These are phyloP conservation scores for Limnephilus rhombicus DNA, from an alignment of 2,888 invertebrate species.

Conservation along the genomic window DNA sequence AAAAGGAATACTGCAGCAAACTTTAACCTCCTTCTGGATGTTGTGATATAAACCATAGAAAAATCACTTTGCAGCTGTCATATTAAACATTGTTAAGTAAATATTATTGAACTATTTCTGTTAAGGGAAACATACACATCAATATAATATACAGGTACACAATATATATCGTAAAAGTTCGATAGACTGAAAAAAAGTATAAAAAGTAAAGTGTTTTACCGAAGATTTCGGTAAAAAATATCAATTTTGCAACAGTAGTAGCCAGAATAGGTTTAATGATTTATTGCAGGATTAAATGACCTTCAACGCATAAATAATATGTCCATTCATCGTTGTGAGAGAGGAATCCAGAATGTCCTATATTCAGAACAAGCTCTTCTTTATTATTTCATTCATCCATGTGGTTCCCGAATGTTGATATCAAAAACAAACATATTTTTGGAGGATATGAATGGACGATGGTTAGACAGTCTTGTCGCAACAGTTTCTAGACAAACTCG, in stretches of 20 bases:
- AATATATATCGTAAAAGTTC: background rate
- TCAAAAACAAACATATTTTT: background rate
- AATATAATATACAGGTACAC: background rate
- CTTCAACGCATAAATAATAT: background rate
- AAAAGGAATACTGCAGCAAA: too few relatives aligned
- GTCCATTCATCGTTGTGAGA: background rate
- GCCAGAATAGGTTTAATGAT: background rate
- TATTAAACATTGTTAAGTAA: background rate
- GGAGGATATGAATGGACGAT: background rate
- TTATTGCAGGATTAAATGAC: background rate
- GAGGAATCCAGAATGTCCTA: background rate
- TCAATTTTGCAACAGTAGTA: background rate
- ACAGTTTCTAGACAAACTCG: background rate
- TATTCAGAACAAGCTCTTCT: background rate
- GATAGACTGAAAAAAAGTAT: too few relatives aligned
- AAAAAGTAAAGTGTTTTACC: background rate
- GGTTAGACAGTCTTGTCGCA: background rate
- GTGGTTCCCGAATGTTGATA: background rate
- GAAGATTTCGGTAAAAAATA: background rate
- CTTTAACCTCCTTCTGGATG: background rate
- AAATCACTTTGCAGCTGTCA: background rate
- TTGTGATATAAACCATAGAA: background rate
- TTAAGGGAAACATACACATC: background rate
- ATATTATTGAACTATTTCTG: background rate
- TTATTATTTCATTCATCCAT: background rate